phyloP scores from a whole-genome alignment of 2,113 vertebrate genomes.

The Oceanodroma tethys region DNA sequence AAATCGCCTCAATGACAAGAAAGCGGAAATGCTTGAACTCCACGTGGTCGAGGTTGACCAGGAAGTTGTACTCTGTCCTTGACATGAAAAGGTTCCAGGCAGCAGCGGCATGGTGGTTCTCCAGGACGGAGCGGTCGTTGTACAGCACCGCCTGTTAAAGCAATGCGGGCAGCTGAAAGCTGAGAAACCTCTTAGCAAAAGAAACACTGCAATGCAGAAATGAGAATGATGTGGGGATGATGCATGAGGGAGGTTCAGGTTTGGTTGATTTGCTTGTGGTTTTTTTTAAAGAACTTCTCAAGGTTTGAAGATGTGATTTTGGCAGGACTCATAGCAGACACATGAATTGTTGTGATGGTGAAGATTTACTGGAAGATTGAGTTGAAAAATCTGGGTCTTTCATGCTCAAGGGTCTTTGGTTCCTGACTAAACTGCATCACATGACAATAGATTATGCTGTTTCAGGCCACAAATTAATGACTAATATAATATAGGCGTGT shows the following conservation, averaged over 20 bases:
- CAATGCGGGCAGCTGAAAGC: background rate
- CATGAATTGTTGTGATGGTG: background rate
- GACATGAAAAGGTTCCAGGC: constrained; percentile 99
- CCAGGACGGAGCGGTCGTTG: constrained; percentile 95
- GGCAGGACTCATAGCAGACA: background rate
- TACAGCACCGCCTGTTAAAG: constrained; percentile 88
- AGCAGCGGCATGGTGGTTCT: constrained; percentile 96
- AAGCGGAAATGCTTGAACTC: constrained; percentile 99
- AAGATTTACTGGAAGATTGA: background rate
- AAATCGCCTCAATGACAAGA: constrained; percentile 96
- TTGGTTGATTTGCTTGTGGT: background rate
- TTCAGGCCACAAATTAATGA: background rate
- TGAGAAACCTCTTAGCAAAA: background rate
- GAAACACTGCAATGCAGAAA: background rate
- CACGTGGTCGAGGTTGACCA: constrained; percentile 90
- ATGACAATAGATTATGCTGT: background rate
- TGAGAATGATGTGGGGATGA: background rate
- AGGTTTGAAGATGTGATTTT: background rate
- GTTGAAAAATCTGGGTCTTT: background rate
- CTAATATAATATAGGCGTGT: background rate
- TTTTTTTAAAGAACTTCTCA: background rate
- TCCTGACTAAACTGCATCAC: background rate
- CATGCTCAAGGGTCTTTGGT: background rate
- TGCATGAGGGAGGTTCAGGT: background rate
- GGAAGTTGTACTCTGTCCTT: constrained; percentile 92